These are phyloP conservation scores for Cebidichthys violaceus DNA, from an alignment of 2,113 vertebrate genomes.

Conservation along the genomic window DNA sequence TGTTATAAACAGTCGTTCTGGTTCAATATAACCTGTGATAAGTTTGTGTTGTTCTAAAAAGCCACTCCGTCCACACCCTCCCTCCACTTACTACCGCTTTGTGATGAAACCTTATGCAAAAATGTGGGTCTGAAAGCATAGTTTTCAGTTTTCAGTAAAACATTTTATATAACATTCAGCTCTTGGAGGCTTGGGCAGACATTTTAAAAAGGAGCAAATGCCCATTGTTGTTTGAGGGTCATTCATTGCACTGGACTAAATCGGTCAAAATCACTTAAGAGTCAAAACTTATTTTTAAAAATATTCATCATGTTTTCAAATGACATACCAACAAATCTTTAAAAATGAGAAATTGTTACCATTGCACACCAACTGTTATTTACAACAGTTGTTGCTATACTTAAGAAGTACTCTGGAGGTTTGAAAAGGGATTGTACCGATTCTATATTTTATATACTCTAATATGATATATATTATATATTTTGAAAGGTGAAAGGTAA, in stretches of 20 bases:
- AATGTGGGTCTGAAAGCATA: slow-evolving; percentile 87
- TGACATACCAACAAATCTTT: slow-evolving; percentile 81
- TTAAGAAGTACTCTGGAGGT: slow-evolving; percentile 82
- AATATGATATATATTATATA: slow-evolving; percentile 86
- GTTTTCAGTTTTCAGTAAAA: slow-evolving; percentile 80
- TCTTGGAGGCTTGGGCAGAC: slow-evolving; percentile 78
- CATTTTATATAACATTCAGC: slow-evolving; percentile 80
- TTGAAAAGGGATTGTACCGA: slow-evolving; percentile 84
- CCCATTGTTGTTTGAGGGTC: slow-evolving; percentile 81
- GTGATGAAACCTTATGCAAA: slow-evolving; percentile 90
- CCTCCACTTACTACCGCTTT: slow-evolving; percentile 89
- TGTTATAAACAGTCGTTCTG: slow-evolving; percentile 99
- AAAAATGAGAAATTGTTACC: slow-evolving; percentile 77
- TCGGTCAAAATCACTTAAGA: slow-evolving; percentile 76
- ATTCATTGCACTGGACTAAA: slow-evolving; percentile 86
- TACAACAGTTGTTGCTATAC: slow-evolving; percentile 82
- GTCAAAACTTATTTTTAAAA: slow-evolving; percentile 81
- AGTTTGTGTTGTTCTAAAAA: slow-evolving; percentile 98
- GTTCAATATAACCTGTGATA: slow-evolving; percentile 99
- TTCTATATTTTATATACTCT: slow-evolving; percentile 88
- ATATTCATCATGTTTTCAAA: slow-evolving; percentile 83
- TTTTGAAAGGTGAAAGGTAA: slow-evolving; percentile 86
- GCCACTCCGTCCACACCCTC: slow-evolving; percentile 87
- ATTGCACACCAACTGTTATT: slow-evolving; percentile 83
- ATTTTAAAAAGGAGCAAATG: slow-evolving; percentile 74